Percentiles rank a stretch among this genome's conserved stretches.
These are phyloP conservation scores for Suncus etruscus DNA, from an alignment of 2,113 vertebrate genomes.

Conservation along the genomic window DNA sequence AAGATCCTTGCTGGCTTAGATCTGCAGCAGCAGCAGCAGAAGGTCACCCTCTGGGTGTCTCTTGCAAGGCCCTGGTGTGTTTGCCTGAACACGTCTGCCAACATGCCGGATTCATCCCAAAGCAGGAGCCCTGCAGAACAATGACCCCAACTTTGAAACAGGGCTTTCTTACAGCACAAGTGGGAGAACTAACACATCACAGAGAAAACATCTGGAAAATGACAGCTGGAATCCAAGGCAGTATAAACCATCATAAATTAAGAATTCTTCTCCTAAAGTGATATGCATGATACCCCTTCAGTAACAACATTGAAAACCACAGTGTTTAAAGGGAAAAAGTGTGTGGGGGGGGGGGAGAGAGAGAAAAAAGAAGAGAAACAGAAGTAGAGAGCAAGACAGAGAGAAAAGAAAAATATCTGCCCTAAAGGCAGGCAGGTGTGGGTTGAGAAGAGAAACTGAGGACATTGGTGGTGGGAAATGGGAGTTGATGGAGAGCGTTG, in stretches of 20 bases:
- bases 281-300: not conserved
- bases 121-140: not conserved
- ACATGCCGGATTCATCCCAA: not conserved
- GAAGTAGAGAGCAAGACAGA: too few relatives aligned
- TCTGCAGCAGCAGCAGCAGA: too few relatives aligned
- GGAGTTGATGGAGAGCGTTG: too few relatives aligned
- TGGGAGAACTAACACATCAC: not conserved
- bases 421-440: too few relatives aligned
- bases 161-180: not conserved
- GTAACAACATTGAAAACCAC: not conserved
- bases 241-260: too few relatives aligned
- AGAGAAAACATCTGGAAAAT: not conserved
- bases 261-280: not conserved
- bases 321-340: not conserved
- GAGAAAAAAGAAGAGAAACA: not conserved
- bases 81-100: not conserved
- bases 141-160: not conserved
- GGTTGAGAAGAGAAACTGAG: too few relatives aligned
- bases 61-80: not conserved
- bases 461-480: too few relatives aligned
- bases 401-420: too few relatives aligned
- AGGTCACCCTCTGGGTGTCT: not conserved
- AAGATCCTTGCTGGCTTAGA: too few relatives aligned
- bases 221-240: not conserved
- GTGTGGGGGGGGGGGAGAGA: too few relatives aligned